A percentile compares a stretch with the other conserved stretches of the same genome.
Conservation (phyloP, 1,140 invertebrate species). For the Euglossa dilemma region DNA sequence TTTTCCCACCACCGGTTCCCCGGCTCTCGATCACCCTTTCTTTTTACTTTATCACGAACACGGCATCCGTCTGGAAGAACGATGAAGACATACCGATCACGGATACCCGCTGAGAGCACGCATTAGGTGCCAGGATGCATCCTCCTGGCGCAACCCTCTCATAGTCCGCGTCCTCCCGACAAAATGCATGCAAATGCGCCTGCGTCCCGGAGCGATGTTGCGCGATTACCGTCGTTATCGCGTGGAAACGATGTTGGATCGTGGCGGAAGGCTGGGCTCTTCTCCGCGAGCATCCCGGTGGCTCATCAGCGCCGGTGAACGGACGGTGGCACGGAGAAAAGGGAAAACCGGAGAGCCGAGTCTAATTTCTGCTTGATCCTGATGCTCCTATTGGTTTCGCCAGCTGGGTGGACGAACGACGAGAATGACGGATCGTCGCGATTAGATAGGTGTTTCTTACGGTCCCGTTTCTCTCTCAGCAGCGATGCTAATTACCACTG, state of each 20-base stretch:
- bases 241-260: constrained; percentile 35
- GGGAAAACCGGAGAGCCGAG: neutral
- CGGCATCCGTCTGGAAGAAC: constrained; percentile 58
- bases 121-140: constrained; percentile 59
- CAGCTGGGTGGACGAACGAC: neutral
- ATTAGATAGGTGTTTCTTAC: neutral
- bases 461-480: neutral
- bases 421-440: constrained; percentile 1
- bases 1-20: neutral
- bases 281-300: constrained; percentile 21
- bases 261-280: constrained; percentile 8
- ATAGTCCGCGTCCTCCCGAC: neutral
- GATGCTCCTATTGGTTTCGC: constrained; percentile 1
- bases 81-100: constrained; percentile 70
- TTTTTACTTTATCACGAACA: constrained; percentile 17
- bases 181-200: constrained; percentile 45
- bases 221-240: constrained; percentile 56
- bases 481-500: constrained; percentile 4
- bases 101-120: constrained; percentile 68
- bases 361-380: constrained; percentile 16
- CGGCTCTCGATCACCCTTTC: neutral
- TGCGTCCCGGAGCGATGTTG: constrained; percentile 51
- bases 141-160: neutral
- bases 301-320: neutral
- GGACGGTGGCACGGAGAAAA: neutral